These are phyloP conservation scores for Galerucella calmariensis DNA, from an alignment of 2,888 invertebrate genomes.

Conservation along the genomic window DNA sequence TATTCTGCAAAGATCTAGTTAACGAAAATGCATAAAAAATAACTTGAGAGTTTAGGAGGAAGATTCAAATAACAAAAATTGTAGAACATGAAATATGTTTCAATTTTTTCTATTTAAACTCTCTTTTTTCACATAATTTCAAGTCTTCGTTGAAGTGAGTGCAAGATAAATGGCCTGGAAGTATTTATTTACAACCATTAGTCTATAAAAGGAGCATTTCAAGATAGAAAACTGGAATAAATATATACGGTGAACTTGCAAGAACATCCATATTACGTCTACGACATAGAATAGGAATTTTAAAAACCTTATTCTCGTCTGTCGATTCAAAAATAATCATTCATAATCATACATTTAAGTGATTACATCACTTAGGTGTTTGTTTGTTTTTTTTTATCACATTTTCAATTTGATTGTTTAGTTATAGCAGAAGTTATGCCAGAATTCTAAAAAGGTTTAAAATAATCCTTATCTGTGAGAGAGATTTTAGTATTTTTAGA, in stretches of 20 bases:
- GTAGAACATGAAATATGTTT: too few species aligned
- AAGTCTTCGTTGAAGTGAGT: too few species aligned
- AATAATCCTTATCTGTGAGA: constrained; percentile 5
- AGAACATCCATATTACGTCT: not conserved
- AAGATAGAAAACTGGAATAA: not conserved
- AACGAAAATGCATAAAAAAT: too few species aligned
- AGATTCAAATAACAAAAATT: too few species aligned
- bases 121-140: too few species aligned
- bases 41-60: too few species aligned
- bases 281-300: not conserved
- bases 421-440: not conserved
- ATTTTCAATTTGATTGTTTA: constrained; percentile 12
- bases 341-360: not conserved
- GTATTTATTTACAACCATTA: not conserved
- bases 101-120: too few species aligned
- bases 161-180: too few species aligned
- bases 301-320: not conserved
- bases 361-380: constrained; percentile 10
- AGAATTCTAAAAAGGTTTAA: constrained; percentile 17
- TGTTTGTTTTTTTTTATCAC: constrained; percentile 18
- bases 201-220: not conserved
- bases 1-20: too few species aligned
- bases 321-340: not conserved
- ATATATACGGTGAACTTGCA: not conserved
- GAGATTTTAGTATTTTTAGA: constrained; percentile 30